Percentiles rank a stretch among this genome's conserved stretches.
Conservation (phyloP, 2,797 vertebrate species). For the Masticophis lateralis region DNA sequence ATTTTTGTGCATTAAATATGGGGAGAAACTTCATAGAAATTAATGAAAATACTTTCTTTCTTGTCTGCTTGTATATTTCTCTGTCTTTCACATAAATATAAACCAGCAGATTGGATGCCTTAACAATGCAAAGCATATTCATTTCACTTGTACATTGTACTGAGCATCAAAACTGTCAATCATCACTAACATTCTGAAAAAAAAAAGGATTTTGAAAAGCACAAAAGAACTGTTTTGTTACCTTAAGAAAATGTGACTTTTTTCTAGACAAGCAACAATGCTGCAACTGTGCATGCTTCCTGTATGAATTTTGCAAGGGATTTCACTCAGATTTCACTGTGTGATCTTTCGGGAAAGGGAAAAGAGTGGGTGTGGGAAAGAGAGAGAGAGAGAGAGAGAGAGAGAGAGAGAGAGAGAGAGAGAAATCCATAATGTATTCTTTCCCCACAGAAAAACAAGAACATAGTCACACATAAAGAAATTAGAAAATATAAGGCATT, state of each 20-base stretch:
- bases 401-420: slow-evolving; percentile 49
- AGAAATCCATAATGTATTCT: slow-evolving; percentile 55
- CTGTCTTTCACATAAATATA: slow-evolving; percentile 93
- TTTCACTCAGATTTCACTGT: slow-evolving; percentile 80
- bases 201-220: slow-evolving; percentile 88
- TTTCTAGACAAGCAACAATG: slow-evolving; percentile 79
- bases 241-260: slow-evolving; percentile 82
- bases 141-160: slow-evolving; percentile 96
- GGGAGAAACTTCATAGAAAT: slow-evolving; percentile 84
- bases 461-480: slow-evolving; percentile 67
- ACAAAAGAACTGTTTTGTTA: slow-evolving; percentile 92
- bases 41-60: slow-evolving; percentile 90
- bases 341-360: slow-evolving; percentile 63
- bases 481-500: slow-evolving; percentile 77
- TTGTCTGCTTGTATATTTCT: slow-evolving; percentile 91
- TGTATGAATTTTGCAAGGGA: slow-evolving; percentile 77
- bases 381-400: slow-evolving; percentile 47
- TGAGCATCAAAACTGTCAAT: slow-evolving; percentile 88
- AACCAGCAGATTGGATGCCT: slow-evolving; percentile 99
- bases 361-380: slow-evolving; percentile 38
- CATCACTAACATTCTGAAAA: slow-evolving; percentile 88
- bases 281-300: slow-evolving; percentile 80
- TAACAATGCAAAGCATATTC: slow-evolving; percentile 98
- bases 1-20: slow-evolving; percentile 88
- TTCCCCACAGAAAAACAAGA: slow-evolving; percentile 74